These are phyloP conservation scores for Coptodon rendalli DNA, from an alignment of 2,113 vertebrate species.

Conservation along the genomic window DNA sequence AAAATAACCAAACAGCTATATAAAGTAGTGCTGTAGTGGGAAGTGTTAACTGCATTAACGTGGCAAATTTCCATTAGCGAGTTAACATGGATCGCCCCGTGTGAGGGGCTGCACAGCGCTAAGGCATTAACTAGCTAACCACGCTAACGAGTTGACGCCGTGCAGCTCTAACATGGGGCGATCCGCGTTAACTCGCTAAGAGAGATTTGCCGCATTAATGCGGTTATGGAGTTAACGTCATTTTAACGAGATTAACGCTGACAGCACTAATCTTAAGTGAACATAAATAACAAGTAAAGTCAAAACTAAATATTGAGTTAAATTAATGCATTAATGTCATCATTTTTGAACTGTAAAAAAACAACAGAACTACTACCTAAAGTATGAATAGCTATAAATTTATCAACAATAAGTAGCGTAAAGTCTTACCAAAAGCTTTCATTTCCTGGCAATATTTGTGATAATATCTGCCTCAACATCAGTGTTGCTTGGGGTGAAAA, in stretches of 20 bases:
- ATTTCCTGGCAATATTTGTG: background rate
- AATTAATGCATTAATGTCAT: accelerated
- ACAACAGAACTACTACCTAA: background rate
- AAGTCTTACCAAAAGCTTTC: background rate
- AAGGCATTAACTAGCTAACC: background rate
- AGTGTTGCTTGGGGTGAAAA: background rate
- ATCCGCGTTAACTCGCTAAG: background rate
- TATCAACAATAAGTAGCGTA: background rate
- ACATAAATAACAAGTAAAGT: background rate
- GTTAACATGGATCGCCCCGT: accelerated
- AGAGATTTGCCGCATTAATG: background rate
- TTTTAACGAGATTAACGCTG: background rate
- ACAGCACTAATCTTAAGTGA: background rate
- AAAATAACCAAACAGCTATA: background rate
- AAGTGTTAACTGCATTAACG: background rate
- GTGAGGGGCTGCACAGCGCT: background rate
- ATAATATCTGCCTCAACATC: background rate
- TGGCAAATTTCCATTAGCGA: background rate
- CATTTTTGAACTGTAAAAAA: background rate
- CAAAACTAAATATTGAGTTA: background rate
- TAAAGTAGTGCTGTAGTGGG: background rate
- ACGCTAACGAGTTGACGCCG: accelerated
- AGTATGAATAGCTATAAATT: accelerated
- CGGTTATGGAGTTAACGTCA: accelerated
- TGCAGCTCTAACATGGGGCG: background rate